Conservation (phyloP, 2,888 invertebrate genomes). For the Apamea monoglypha region DNA sequence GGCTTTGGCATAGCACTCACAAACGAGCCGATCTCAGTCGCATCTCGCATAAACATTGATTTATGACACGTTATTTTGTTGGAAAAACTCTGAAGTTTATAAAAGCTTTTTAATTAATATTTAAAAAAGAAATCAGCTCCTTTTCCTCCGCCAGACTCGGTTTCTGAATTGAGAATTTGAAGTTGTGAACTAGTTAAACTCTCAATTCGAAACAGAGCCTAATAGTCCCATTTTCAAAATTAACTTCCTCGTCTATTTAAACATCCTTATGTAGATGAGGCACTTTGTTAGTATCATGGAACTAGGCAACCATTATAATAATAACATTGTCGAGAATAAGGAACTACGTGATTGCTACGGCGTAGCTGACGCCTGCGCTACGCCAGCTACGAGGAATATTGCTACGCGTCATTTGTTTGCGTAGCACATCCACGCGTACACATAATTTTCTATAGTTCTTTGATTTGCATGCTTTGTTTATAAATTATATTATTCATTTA, state of each 20-base stretch:
- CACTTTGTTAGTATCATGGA: slow-evolving; percentile 34
- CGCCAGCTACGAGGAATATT: slow-evolving; percentile 9
- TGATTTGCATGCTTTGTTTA: neutral
- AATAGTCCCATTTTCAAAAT: slow-evolving; percentile 21
- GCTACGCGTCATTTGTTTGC: slow-evolving; percentile 8
- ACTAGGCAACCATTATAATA: slow-evolving; percentile 30
- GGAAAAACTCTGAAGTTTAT: neutral
- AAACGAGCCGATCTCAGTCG: slow-evolving; percentile 67
- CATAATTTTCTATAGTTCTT: neutral
- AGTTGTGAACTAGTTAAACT: neutral
- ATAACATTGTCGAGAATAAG: slow-evolving; percentile 42
- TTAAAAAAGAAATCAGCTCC: neutral
- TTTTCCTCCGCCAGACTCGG: neutral
- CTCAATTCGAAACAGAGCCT: neutral
- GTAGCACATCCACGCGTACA: neutral
- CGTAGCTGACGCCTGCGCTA: slow-evolving; percentile 28
- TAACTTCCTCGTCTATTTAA: slow-evolving; percentile 20
- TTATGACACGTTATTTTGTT: slow-evolving; percentile 66
- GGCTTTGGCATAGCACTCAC: slow-evolving; percentile 71
- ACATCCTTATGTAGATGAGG: slow-evolving; percentile 20
- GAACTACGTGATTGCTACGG: slow-evolving; percentile 26
- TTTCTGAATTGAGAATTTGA: neutral
- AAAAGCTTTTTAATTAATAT: slow-evolving; percentile 2
- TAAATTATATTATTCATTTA: slow-evolving; percentile 1
- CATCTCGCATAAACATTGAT: slow-evolving; percentile 75